Evolutionary conservation across 2,888 invertebrate genomes (phyloP), one percentile per base, ranked within the genome.

Genomic region (Ypsolopha scabrella): DNA sequence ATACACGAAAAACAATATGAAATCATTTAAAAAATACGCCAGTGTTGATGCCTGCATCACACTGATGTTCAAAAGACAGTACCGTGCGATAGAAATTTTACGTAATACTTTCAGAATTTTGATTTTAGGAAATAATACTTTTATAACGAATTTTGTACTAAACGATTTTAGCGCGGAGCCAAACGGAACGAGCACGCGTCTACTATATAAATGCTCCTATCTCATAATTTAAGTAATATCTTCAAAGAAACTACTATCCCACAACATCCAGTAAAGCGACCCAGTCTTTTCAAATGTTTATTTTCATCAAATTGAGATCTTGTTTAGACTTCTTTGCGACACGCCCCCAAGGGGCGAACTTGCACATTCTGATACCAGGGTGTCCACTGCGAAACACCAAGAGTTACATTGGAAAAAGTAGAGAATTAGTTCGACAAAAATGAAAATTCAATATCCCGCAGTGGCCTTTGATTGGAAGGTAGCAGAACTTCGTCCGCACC

Each of bases 281-380:
- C 85, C 86, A 86, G 86, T 86, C 86, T 86, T 86, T 85, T 86
- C 73, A 80, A 76, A 80, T 72, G 82, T 82, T 85, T 79, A 79
- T 82, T 85, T 86, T 86, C 85, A 82, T 83, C 85, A 85, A 83
- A 86, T 86, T 86, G 86, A 86, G 86, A 86, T 86, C 86, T 85
- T 85, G 78, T 72, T 77, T 83, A 80, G 85, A 86, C 85, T 86
- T 78, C 75, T 71, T 76, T 71, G 73, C 75, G 80, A 74, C 72
- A 70, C 68, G 70, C 67, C 62, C 66, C 63, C 61, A 61, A 58
- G 58, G 57, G 63, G 62, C 62, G 53, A 24, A 24, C 58, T 41
- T 50, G 56, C 55, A 51, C 55, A 61, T 2, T 24, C 24, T 24
- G 57, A 54, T 59, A 62, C 56, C 62, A 60, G 58, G 64, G 64